Conservation (phyloP, 2,797 vertebrate species). For the Triplophysa bombifrons region DNA sequence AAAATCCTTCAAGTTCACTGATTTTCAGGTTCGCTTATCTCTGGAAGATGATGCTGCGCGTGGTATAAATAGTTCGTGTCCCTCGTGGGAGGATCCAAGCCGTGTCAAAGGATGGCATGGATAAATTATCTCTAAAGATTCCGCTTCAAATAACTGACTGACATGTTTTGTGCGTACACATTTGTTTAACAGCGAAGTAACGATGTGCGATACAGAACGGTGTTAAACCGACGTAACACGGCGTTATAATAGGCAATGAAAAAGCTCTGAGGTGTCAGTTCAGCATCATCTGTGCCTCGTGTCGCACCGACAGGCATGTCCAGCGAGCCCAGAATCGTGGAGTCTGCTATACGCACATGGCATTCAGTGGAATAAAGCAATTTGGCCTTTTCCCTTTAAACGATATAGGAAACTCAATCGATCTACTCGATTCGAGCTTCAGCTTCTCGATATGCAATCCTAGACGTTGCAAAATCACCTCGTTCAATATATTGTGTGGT, state of each 20-base stretch:
- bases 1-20: constrained; percentile 46
- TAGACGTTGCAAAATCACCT: background rate
- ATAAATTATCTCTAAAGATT: constrained; percentile 15
- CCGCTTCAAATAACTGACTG: background rate
- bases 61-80: constrained; percentile 74
- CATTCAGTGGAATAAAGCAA: constrained; percentile 15
- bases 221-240: background rate
- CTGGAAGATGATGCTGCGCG: constrained; percentile 62
- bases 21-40: constrained; percentile 62
- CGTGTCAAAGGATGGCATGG: constrained; percentile 61
- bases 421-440: constrained; percentile 16
- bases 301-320: constrained; percentile 59
- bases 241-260: background rate
- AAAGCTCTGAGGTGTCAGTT: constrained; percentile 53
- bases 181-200: background rate
- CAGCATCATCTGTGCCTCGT: constrained; percentile 65
- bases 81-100: constrained; percentile 74
- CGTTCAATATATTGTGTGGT: no score
- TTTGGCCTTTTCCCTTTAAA: constrained; percentile 3
- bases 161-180: background rate
- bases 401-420: constrained; percentile 46
- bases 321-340: constrained; percentile 62
- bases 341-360: constrained; percentile 56
- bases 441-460: background rate
- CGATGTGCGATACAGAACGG: background rate